phyloP scores from a whole-genome alignment of 2,888 invertebrate species.

The Sesia apiformis region DNA sequence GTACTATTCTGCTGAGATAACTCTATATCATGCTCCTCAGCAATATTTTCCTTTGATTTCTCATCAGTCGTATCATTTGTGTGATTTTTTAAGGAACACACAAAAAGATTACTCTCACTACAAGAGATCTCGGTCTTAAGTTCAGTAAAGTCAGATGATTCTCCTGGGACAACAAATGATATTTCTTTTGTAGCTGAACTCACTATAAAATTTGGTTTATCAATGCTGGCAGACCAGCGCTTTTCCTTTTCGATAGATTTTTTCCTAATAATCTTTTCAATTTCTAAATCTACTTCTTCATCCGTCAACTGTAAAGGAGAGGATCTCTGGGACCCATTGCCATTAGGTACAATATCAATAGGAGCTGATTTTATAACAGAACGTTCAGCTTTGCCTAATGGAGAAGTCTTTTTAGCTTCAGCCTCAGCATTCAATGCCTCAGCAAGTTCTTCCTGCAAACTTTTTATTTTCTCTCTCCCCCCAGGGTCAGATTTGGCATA shows the following conservation, averaged over 20 bases:
- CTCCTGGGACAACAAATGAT: constrained; percentile 30
- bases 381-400: constrained; percentile 54
- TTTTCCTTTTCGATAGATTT: constrained; percentile 65
- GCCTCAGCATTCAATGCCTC: constrained; percentile 57
- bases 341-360: constrained; percentile 77
- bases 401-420: constrained; percentile 52
- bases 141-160: constrained; percentile 26
- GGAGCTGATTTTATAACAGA: constrained; percentile 78
- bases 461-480: constrained; percentile 73
- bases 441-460: constrained; percentile 62
- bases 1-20: constrained; percentile 25
- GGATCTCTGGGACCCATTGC: constrained; percentile 65
- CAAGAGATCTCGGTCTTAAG: constrained; percentile 29
- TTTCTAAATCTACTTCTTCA: constrained; percentile 80
- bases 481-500: constrained; percentile 84
- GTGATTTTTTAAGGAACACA: constrained; percentile 23
- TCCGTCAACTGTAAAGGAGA: constrained; percentile 76
- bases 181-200: constrained; percentile 26
- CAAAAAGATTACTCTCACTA: constrained; percentile 22
- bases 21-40: constrained; percentile 24
- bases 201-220: constrained; percentile 21
- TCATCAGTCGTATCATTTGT: constrained; percentile 24
- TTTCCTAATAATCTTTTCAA: constrained; percentile 77
- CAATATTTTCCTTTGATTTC: constrained; percentile 23
- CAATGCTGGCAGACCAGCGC: constrained; percentile 40